phyloP scores from a whole-genome alignment of 1,140 invertebrate species.

The Rhysida immarginata region DNA sequence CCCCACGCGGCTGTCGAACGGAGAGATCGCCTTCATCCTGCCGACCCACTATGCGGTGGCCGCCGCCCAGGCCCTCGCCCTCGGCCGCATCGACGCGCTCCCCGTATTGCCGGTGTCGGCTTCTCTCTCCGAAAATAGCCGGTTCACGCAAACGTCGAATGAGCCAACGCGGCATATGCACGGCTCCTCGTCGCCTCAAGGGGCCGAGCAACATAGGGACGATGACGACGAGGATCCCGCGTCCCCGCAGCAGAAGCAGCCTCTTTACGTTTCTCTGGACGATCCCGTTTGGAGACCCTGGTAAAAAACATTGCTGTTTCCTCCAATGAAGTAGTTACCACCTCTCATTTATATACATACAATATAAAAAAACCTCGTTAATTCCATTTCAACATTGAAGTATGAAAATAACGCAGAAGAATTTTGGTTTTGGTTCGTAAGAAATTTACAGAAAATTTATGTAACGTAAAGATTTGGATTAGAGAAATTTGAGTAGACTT shows the following conservation, averaged over 20 bases:
- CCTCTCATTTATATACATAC: no score
- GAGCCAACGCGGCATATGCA: not conserved
- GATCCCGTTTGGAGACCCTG: slow-evolving; percentile 3
- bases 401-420: no score
- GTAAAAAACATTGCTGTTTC: no score
- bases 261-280: not conserved
- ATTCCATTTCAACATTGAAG: no score
- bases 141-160: not conserved
- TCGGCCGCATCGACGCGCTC: not conserved
- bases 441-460: no score
- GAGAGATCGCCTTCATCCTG: slow-evolving; percentile 45
- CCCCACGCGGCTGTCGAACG: slow-evolving; percentile 45
- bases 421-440: no score
- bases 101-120: not conserved
- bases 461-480: no score
- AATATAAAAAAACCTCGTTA: no score
- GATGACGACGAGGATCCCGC: not conserved
- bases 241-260: not conserved
- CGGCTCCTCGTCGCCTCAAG: not conserved
- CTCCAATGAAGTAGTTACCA: no score
- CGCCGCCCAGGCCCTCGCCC: not conserved
- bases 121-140: not conserved
- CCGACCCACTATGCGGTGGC: slow-evolving; percentile 25
- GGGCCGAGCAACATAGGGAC: not conserved
- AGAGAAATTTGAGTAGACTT: no score